Percentiles rank a stretch among this genome's conserved stretches.
Evolutionary conservation across 1,140 invertebrate genomes (phyloP).

Genomic region (Drosophila subpulchrella): DNA sequence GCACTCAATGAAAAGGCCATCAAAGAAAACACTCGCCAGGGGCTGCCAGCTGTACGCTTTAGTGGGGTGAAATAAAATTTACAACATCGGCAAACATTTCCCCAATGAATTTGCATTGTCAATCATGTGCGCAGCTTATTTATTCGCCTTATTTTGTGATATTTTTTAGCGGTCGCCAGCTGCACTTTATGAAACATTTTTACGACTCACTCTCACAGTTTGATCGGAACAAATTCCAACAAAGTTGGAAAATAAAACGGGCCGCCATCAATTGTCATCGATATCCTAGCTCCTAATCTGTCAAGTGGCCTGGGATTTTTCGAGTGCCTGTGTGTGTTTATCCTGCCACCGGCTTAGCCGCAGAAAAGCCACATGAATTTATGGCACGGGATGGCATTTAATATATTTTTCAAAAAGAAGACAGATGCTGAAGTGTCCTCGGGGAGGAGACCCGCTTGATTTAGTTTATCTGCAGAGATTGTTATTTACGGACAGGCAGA

Average conservation of each 20-base stretch:
- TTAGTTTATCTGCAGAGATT: constrained; percentile 23
- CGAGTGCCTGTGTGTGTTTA: constrained; percentile 14
- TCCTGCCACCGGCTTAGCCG: constrained; percentile 24
- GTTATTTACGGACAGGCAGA: constrained; percentile 18
- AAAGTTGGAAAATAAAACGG: constrained; percentile 19
- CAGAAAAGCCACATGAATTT: constrained; percentile 53
- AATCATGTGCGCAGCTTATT: constrained; percentile 28
- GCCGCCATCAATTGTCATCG: constrained; percentile 46
- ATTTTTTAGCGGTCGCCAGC: constrained; percentile 30
- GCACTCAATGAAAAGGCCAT: constrained; percentile 64
- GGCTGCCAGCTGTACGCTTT: constrained; percentile 22
- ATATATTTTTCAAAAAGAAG: constrained; percentile 39
- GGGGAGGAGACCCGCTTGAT: constrained; percentile 6
- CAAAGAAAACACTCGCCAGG: constrained; percentile 39
- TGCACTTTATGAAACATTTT: constrained; percentile 40
- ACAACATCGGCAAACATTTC: constrained; percentile 22
- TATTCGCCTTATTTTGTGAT: constrained; percentile 23
- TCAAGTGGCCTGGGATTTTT: constrained; percentile 34
- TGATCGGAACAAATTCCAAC: constrained; percentile 18
- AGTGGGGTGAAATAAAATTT: constrained; percentile 39
- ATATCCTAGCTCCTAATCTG: constrained; percentile 29
- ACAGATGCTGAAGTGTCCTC: constrained; percentile 22
- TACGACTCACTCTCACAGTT: constrained; percentile 34
- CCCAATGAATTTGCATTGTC: constrained; percentile 35
- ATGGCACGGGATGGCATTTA: constrained; percentile 42